Percentiles rank a stretch among this genome's conserved stretches.
phyloP scores from a whole-genome alignment of 1,140 invertebrate genomes.

The Homalodisca vitripennis region DNA sequence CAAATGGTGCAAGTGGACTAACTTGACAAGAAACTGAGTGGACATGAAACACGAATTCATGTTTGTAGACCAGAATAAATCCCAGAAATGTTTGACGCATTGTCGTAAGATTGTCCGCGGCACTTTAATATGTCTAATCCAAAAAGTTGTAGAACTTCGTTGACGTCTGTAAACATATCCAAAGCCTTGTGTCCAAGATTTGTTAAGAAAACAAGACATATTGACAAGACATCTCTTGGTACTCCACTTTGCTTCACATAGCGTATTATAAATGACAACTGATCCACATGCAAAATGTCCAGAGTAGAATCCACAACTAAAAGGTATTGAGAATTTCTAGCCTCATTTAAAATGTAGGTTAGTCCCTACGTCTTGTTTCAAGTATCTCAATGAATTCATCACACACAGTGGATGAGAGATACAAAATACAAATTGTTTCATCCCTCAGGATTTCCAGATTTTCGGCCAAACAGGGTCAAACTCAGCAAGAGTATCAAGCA shows the following conservation, averaged over 20 bases:
- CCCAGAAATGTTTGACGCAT: constrained; percentile 43
- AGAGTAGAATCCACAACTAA: constrained; percentile 39
- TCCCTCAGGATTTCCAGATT: constrained; percentile 34
- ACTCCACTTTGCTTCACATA: constrained; percentile 31
- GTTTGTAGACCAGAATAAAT: constrained; percentile 42
- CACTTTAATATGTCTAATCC: constrained; percentile 34
- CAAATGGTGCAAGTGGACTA: constrained; percentile 41
- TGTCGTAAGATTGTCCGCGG: constrained; percentile 40
- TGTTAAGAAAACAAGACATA: constrained; percentile 20
- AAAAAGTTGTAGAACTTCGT: constrained; percentile 3
- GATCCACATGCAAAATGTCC: constrained; percentile 36
- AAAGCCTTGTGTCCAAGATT: constrained; percentile 27
- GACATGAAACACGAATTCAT: constrained; percentile 44
- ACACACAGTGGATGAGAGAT: constrained; percentile 18
- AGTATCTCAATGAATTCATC: constrained; percentile 39
- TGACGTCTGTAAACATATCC: constrained; percentile 12
- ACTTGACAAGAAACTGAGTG: no score
- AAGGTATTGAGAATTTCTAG: not conserved
- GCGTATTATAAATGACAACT: constrained; percentile 29
- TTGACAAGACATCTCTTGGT: no score
- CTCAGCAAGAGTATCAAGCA: constrained; percentile 37
- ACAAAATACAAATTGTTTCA: constrained; percentile 34
- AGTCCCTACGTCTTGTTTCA: constrained; percentile 34
- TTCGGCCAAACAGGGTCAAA: constrained; percentile 38
- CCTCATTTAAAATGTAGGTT: constrained; percentile 28